Base-by-base conservation (phyloP, 2,888 invertebrate species). In the Apodemia mormo region DNA sequence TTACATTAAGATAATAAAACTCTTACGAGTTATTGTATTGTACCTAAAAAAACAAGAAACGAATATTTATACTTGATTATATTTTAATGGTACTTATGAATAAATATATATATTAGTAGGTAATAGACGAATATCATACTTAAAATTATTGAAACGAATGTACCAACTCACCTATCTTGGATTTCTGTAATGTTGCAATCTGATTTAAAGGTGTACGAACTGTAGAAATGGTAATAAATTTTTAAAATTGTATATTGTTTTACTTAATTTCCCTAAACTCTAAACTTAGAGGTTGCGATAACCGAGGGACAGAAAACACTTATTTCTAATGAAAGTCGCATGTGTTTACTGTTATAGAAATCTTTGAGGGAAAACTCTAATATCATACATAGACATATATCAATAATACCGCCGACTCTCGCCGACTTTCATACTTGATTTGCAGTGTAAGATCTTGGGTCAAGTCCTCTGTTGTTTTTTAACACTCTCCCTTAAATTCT, bases 191-290 rank as follows among this genome's bases (percentile, higher is more conserved):
- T 49, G 49, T 40, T 65, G 29, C 65, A 69, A 65, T 65, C 65
- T 40, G 54, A 69, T 65, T 65, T 65, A 65, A 69, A 69, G 65
- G 54, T 65, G 65, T 74, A 72, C 73, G 65, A 81, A 86, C 81
- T 84, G 90, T 92, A 92, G 92, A 83, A 82, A 90, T 90, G 82
- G 79, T 88, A 91, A 90, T 90, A 90, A 91, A 86, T 70, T 77
- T 82, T 83, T 78, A 84, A 86, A 85, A 79, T 77, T 45, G 66
- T 69, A 67, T 33, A 70, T 75, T 73, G 70, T 75, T 71, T 75
- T 74, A 70, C 37, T 33, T 10, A 9, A 52, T 45, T 40, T 22
- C 22, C 22, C 22, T 22, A 22, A 22, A 22, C 22, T 22, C 22
- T 22, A 22, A 22, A 22, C 22, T 22, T 22, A 22, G 22, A 22